Evolutionary conservation across 2,888 invertebrate species (phyloP).

Genomic region (Cantharis nigra): DNA sequence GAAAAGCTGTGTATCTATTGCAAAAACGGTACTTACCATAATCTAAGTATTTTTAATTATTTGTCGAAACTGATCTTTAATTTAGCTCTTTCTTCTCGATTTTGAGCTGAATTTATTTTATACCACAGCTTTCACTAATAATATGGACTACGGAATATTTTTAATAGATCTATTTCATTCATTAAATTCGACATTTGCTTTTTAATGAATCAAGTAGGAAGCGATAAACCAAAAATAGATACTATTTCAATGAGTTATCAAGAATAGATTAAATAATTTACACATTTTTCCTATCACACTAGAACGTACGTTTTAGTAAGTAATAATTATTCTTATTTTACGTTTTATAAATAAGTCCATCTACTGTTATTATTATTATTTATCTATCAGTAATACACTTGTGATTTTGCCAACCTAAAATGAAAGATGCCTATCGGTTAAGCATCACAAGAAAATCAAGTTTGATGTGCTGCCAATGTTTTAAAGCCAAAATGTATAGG

Average conservation of each 20-base stretch:
- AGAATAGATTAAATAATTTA: neutral
- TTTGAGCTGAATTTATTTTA: neutral
- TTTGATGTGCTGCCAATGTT: no score
- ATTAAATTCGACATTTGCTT: neutral
- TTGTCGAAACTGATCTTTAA: neutral
- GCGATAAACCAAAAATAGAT: neutral
- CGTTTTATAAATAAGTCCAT: no score
- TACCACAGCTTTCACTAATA: neutral
- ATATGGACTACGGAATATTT: neutral
- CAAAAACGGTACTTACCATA: no score
- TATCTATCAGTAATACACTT: no score
- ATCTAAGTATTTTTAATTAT: no score
- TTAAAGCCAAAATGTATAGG: no score
- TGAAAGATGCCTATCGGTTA: no score
- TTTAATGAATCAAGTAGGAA: neutral
- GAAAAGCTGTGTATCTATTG: neutral
- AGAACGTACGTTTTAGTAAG: neutral
- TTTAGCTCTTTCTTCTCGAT: neutral
- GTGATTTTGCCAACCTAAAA: no score
- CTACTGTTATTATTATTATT: no score
- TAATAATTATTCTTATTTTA: neutral
- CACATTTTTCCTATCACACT: neutral
- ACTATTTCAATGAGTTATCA: neutral
- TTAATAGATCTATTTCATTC: neutral
- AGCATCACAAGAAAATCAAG: no score